A percentile compares a stretch with the other conserved stretches of the same genome.
phyloP scores from a whole-genome alignment of 2,797 vertebrate species.

The Champsocephalus esox region DNA sequence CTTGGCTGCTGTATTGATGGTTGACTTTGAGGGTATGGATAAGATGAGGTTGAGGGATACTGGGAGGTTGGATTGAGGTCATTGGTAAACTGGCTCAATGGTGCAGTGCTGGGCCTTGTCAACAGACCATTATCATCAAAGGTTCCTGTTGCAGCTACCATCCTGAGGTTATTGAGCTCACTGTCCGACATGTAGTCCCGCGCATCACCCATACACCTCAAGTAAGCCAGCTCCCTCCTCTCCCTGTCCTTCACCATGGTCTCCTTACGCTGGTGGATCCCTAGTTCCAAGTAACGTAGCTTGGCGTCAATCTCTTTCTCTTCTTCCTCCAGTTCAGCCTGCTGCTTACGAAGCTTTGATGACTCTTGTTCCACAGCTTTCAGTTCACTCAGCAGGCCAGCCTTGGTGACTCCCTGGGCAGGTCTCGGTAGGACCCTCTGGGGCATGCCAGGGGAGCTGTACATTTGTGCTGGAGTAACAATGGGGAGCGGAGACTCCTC shows the following conservation, averaged over 20 bases:
- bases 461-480: slow-evolving; percentile 94
- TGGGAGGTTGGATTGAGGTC: slow-evolving; percentile 84
- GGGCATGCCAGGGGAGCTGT: slow-evolving; percentile 89
- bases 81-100: slow-evolving; percentile 88
- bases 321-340: slow-evolving; percentile 97
- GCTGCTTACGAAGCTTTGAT: slow-evolving; percentile 97
- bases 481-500: slow-evolving; percentile 93
- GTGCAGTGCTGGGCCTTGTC: slow-evolving; percentile 85
- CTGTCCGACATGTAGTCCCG: slow-evolving; percentile 98
- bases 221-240: slow-evolving; percentile 90
- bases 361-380: slow-evolving; percentile 98
- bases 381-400: slow-evolving; percentile 93
- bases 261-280: slow-evolving; percentile 97
- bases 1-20: slow-evolving; percentile 84
- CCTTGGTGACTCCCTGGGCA: slow-evolving; percentile 91
- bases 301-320: slow-evolving; percentile 99
- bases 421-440: slow-evolving; percentile 88
- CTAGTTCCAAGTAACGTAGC: slow-evolving; percentile 95
- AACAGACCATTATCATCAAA: slow-evolving; percentile 87
- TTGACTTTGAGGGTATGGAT: slow-evolving; percentile 89
- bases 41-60: slow-evolving; percentile 87
- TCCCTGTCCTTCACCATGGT: slow-evolving; percentile 94
- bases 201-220: slow-evolving; percentile 92
- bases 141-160: slow-evolving; percentile 80
- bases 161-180: slow-evolving; percentile 94